Evolutionary conservation across 30 jellyfish, hydroid and myxozoan species (phyloP).

Genomic region (Cassiopea xamachana): DNA sequence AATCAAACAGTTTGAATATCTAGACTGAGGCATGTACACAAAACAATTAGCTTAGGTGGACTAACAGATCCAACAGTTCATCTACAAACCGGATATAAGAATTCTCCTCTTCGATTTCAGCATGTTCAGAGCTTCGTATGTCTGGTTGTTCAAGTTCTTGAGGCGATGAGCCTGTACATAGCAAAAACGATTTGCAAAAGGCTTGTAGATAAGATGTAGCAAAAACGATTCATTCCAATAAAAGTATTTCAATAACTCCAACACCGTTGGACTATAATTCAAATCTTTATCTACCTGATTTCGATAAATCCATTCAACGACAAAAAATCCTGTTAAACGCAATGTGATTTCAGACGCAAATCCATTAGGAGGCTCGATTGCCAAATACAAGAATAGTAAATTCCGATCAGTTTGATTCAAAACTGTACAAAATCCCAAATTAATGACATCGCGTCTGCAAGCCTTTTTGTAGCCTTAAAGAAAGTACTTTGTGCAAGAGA

Average conservation of each 20-base stretch:
- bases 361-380: neutral
- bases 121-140: constrained; percentile 92
- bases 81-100: constrained; percentile 83
- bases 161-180: constrained; percentile 95
- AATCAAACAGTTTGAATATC: no score
- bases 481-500: neutral
- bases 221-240: neutral
- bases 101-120: constrained; percentile 85
- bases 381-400: neutral
- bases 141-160: constrained; percentile 94
- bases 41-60: neutral
- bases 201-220: neutral
- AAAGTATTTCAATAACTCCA: neutral
- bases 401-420: neutral
- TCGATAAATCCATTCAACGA: neutral
- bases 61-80: neutral
- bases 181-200: neutral
- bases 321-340: neutral
- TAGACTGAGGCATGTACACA: neutral
- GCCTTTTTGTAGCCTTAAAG: neutral
- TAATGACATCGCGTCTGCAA: neutral
- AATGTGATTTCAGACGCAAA: neutral
- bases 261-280: neutral
- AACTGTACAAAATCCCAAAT: neutral
- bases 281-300: neutral